Evolutionary conservation across 2,888 invertebrate genomes (phyloP).

Genomic region (Coleophora flavipennella): DNA sequence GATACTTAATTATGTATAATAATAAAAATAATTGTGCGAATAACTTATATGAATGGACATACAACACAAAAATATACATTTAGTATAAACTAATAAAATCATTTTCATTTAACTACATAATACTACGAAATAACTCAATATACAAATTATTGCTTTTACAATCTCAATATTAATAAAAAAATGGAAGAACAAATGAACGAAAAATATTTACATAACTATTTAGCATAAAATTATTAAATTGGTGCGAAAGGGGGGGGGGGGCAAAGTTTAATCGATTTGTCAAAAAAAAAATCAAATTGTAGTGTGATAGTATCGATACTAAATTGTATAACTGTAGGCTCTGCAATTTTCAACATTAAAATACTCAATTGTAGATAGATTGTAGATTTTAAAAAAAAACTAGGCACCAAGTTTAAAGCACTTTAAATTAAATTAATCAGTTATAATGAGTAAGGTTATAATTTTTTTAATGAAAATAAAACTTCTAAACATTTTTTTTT

Average conservation of each 20-base stretch:
- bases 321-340: too few species aligned
- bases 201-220: constrained; percentile 7
- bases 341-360: too few species aligned
- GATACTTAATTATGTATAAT: too few species aligned
- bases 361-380: constrained; percentile 1
- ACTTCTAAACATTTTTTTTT: background rate
- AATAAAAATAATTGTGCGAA: constrained; percentile 37
- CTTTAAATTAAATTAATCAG: constrained; percentile 12
- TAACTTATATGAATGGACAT: constrained; percentile 13
- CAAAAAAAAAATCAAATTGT: too few species aligned
- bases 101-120: constrained; percentile 32
- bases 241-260: too few species aligned
- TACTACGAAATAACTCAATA: constrained; percentile 39
- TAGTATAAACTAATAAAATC: constrained; percentile 37
- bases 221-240: background rate
- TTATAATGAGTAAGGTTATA: background rate
- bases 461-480: background rate
- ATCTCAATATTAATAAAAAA: constrained; percentile 32
- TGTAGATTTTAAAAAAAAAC: constrained; percentile 15
- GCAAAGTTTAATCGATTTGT: too few species aligned
- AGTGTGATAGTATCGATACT: too few species aligned
- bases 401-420: constrained; percentile 43
- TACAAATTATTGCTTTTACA: constrained; percentile 53
- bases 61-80: constrained; percentile 35
- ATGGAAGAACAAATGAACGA: constrained; percentile 40